Evolutionary conservation across 2,888 invertebrate genomes (phyloP), one percentile per base, ranked within the genome.

Genomic region (Mythimna lalbum): DNA sequence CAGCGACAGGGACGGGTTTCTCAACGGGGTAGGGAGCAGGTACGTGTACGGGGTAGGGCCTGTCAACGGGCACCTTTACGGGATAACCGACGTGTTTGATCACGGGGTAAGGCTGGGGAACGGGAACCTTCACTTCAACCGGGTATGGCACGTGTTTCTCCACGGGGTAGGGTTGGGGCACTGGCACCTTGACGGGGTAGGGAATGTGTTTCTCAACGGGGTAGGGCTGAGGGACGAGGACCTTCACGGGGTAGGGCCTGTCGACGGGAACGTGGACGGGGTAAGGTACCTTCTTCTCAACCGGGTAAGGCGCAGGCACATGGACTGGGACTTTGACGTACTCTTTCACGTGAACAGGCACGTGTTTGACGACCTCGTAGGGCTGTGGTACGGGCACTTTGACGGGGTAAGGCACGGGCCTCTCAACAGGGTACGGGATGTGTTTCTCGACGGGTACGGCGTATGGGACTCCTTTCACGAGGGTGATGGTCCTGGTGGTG

Each of bases 321-420:
- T 98, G 97, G 76, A 97, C 97, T 81, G 98, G 98, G 72, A 98
- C 98, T 91, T 98, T 98, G 63, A 98, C 97, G 94, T 97, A 97
- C 92, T 98, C 98, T 95, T 98, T 98, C 81, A 98, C 98, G 86
- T 97, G 97, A 88, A 97, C 97, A 56, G 97, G 98, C 82, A 97
- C 95, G 91, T 96, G 96, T 93, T 97, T 97, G 92, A 96, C 94
- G 80, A 98, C 97, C 86, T 97, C 97, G 91, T 97, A 97, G 70
- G 98, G 97, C 88, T 97, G 97, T 19, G 97, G 97, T 74, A 97
- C 97, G 53, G 96, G 97, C 57, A 98, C 97, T 79, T 97, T 97
- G 69, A 98, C 96, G 76, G 97, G 97, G 89, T 97, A 97, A 2
- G 97, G 97, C 57, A 97, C 96, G 80, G 96, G 97, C 86, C 97